These are phyloP conservation scores for Cariama cristata DNA, from an alignment of 2,113 vertebrate species.

Conservation along the genomic window DNA sequence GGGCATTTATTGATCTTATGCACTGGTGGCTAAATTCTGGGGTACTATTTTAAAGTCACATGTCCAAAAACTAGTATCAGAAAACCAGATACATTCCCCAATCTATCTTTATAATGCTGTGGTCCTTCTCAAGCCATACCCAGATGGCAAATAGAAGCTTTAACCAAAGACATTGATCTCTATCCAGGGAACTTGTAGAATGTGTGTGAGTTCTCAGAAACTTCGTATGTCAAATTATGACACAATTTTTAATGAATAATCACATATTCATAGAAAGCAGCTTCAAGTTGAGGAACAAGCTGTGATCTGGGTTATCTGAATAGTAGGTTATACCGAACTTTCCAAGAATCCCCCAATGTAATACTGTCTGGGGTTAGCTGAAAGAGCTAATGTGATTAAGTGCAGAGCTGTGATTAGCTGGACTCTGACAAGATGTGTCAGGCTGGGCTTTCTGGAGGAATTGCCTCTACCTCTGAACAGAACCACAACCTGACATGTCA, in stretches of 20 bases:
- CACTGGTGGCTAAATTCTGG: neutral
- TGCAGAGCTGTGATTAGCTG: slow-evolving; percentile 76
- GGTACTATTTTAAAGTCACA: neutral
- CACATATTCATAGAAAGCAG: neutral
- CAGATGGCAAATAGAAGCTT: neutral
- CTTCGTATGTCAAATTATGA: neutral
- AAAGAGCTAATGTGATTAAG: slow-evolving; percentile 79
- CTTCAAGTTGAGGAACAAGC: neutral
- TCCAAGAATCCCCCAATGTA: slow-evolving; percentile 55
- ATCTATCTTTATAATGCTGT: neutral
- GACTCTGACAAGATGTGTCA: slow-evolving; percentile 79
- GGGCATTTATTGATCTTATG: neutral
- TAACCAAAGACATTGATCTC: neutral
- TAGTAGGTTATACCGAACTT: slow-evolving; percentile 51
- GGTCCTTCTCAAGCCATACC: neutral
- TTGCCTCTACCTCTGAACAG: slow-evolving; percentile 67
- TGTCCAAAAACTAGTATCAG: neutral
- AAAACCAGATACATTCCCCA: neutral
- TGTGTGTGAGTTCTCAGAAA: neutral
- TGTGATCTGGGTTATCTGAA: slow-evolving; percentile 60
- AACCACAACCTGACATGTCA: slow-evolving; percentile 64
- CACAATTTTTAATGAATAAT: neutral
- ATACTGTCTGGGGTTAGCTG: slow-evolving; percentile 63
- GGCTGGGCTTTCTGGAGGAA: slow-evolving; percentile 72
- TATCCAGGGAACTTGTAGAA: neutral